phyloP scores from a whole-genome alignment of 2,113 vertebrate genomes.

The Vimba vimba region DNA sequence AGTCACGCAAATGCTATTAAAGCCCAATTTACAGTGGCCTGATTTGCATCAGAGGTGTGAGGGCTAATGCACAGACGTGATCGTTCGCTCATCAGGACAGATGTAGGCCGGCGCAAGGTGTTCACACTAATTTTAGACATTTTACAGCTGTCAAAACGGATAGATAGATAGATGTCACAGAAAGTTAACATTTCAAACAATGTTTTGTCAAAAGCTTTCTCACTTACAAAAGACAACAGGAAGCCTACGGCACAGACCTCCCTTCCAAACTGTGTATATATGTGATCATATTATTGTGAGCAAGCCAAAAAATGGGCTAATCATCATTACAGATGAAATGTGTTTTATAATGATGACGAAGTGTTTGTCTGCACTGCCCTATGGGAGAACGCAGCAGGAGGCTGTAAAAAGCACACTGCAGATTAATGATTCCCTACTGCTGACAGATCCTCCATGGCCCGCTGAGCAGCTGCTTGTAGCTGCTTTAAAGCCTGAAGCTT shows the following conservation, averaged over 20 bases:
- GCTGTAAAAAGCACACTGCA: slow-evolving; percentile 28
- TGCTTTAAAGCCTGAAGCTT: slow-evolving; percentile 28
- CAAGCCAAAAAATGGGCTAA: slow-evolving; percentile 37
- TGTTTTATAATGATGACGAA: slow-evolving; percentile 14
- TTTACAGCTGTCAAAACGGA: too few species aligned
- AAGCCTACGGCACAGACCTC: neutral
- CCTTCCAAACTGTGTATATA: neutral
- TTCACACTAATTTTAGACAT: neutral
- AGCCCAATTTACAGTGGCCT: slow-evolving; percentile 37
- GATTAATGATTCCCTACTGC: slow-evolving; percentile 37
- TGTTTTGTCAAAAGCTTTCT: neutral
- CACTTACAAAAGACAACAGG: neutral
- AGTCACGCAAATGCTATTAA: slow-evolving; percentile 51
- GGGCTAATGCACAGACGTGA: slow-evolving; percentile 12
- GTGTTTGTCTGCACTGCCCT: slow-evolving; percentile 20
- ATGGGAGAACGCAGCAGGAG: slow-evolving; percentile 44
- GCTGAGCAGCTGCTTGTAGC: slow-evolving; percentile 22
- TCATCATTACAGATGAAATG: slow-evolving; percentile 48
- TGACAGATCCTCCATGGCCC: slow-evolving; percentile 4
- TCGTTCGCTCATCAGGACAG: neutral
- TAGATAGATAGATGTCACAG: too few species aligned
- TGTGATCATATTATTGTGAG: slow-evolving; percentile 12
- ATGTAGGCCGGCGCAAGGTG: neutral
- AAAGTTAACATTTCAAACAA: neutral
- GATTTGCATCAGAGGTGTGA: slow-evolving; percentile 37